Conservation (phyloP, 1,140 invertebrate genomes). For the Mya arenaria region DNA sequence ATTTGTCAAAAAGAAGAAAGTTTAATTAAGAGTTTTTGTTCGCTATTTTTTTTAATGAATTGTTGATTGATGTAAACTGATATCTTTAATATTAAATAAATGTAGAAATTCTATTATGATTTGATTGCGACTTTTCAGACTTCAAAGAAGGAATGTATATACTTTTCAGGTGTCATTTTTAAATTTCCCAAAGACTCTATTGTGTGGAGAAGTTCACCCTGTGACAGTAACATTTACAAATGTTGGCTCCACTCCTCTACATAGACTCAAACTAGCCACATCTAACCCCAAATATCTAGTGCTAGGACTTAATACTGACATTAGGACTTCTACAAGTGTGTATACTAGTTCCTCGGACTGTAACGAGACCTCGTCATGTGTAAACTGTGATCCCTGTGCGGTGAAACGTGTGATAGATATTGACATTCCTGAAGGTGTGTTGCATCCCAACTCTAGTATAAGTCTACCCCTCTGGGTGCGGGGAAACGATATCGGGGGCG, state of each 20-base stretch:
- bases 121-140: too few relatives aligned
- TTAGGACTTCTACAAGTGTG: slow-evolving; percentile 68
- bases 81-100: too few relatives aligned
- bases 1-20: too few relatives aligned
- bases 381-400: slow-evolving; percentile 28
- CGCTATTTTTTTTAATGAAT: too few relatives aligned
- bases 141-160: too few relatives aligned
- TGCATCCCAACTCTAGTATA: slow-evolving; percentile 84
- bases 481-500: slow-evolving; percentile 85
- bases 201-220: slow-evolving; percentile 88
- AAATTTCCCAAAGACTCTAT: slow-evolving; percentile 86
- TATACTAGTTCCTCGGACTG: slow-evolving; percentile 62
- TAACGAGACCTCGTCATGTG: slow-evolving; percentile 26
- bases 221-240: slow-evolving; percentile 87
- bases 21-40: too few relatives aligned
- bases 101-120: too few relatives aligned
- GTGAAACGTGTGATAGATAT: slow-evolving; percentile 63
- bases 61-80: too few relatives aligned
- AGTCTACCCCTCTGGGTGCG: slow-evolving; percentile 86
- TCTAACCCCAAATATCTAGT: slow-evolving; percentile 87
- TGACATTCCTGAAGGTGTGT: slow-evolving; percentile 72
- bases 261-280: slow-evolving; percentile 86
- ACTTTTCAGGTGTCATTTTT: slow-evolving; percentile 86
- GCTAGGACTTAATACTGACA: slow-evolving; percentile 79
- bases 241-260: slow-evolving; percentile 85